Evolutionary conservation across 2,888 invertebrate genomes (phyloP).

Genomic region (Leucophora obtusa): DNA sequence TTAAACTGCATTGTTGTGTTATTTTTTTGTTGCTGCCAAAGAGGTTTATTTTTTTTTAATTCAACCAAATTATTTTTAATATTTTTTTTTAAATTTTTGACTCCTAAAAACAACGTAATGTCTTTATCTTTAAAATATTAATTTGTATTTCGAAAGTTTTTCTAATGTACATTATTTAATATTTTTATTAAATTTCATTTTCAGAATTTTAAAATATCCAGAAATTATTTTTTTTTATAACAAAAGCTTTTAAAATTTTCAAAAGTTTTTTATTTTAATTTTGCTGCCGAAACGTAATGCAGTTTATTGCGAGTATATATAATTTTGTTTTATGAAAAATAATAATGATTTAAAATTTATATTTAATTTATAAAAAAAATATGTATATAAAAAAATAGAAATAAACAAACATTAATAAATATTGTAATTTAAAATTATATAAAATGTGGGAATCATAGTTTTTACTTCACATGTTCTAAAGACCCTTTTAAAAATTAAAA

Average conservation of each 20-base stretch:
- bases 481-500: too few species aligned
- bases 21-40: constrained; percentile 58
- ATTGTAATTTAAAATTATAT: too few species aligned
- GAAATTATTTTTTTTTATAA: neutral
- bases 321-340: constrained; percentile 23
- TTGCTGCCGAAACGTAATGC: constrained; percentile 70
- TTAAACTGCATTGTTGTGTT: constrained; percentile 66
- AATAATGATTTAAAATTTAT: neutral
- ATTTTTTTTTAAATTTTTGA: constrained; percentile 66
- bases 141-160: constrained; percentile 48
- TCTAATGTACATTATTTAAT: constrained; percentile 65
- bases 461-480: too few species aligned
- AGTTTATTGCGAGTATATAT: constrained; percentile 70
- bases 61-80: constrained; percentile 70
- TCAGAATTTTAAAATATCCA: constrained; percentile 31
- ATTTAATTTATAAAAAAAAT: too few species aligned
- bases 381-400: constrained; percentile 12
- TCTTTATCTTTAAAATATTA: constrained; percentile 55
- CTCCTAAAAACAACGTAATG: constrained; percentile 77
- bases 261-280: constrained; percentile 24
- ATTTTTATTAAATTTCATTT: constrained; percentile 41
- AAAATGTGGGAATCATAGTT: too few species aligned
- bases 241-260: constrained; percentile 27
- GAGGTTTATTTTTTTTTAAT: constrained; percentile 52
- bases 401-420: constrained; percentile 15